Conservation (phyloP, 2,888 invertebrate species). For the Opisthograptis luteolata region DNA sequence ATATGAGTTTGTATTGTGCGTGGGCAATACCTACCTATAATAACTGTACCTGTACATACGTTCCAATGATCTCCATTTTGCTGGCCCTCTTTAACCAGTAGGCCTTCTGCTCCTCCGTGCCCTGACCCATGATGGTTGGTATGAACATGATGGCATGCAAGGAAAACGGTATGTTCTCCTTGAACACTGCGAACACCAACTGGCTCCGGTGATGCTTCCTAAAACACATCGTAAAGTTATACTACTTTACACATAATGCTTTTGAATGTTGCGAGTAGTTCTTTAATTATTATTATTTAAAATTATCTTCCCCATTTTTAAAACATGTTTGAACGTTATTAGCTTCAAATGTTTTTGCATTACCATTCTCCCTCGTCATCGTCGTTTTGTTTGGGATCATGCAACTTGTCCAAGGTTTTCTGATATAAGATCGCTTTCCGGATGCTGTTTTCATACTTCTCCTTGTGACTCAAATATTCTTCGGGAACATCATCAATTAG, state of each 20-base stretch:
- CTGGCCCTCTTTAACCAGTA: conserved; percentile 93
- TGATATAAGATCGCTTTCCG: conserved; percentile 87
- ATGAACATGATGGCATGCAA: conserved; percentile 96
- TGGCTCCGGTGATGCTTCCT: conserved; percentile 85
- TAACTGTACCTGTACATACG: conserved; percentile 94
- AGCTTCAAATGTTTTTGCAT: too few species aligned
- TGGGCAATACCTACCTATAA: not conserved
- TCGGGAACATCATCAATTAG: conserved; percentile 86
- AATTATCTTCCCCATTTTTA: too few species aligned
- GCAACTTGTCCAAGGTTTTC: conserved; percentile 85
- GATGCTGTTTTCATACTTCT: conserved; percentile 90
- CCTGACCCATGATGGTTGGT: conserved; percentile 93
- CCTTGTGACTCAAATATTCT: conserved; percentile 92
- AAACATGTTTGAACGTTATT: too few species aligned
- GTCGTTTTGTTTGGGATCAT: conserved; percentile 84
- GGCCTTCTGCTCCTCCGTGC: conserved; percentile 92
- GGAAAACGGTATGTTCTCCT: conserved; percentile 87
- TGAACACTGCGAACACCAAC: conserved; percentile 86
- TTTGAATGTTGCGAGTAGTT: too few species aligned
- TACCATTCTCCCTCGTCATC: conserved; percentile 88
- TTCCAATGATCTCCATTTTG: conserved; percentile 93
- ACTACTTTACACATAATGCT: too few species aligned
- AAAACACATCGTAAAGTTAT: conserved; percentile 10
- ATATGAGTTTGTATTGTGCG: too few species aligned
- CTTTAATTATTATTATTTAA: too few species aligned